phyloP scores from a whole-genome alignment of 2,113 vertebrate species.

The Petrocephalus microphthalmus region DNA sequence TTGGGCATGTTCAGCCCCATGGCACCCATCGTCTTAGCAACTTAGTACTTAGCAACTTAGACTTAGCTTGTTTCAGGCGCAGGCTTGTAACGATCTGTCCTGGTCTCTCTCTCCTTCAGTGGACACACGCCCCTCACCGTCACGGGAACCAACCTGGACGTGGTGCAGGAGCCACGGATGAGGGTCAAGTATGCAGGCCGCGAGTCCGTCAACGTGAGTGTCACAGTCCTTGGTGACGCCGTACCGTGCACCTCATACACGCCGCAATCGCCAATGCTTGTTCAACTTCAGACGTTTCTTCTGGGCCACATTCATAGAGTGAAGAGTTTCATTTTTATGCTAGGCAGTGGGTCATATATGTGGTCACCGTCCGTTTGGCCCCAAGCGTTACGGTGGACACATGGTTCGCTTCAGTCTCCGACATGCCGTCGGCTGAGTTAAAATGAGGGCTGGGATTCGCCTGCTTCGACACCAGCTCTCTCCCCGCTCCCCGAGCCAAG shows the following conservation, averaged over 20 bases:
- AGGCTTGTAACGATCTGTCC: neutral
- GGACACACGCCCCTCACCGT: constrained; percentile 82
- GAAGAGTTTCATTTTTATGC: neutral
- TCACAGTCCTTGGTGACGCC: neutral
- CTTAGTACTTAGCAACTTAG: neutral
- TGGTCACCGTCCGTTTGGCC: neutral
- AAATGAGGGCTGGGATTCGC: neutral
- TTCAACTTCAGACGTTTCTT: neutral
- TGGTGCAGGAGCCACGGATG: constrained; percentile 83
- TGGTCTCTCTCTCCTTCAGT: constrained; percentile 46
- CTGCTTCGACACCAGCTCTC: neutral
- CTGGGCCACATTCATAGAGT: neutral
- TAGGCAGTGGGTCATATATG: neutral
- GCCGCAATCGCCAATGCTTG: neutral
- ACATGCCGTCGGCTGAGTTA: neutral
- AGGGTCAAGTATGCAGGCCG: constrained; percentile 84
- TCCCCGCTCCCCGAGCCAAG: neutral
- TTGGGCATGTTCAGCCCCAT: neutral
- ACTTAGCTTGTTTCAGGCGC: neutral
- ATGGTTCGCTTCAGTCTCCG: neutral
- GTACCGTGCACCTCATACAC: neutral
- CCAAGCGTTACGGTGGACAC: neutral
- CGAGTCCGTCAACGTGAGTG: constrained; percentile 86
- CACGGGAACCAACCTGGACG: constrained; percentile 85
- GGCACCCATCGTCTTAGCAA: neutral